Base-by-base conservation (phyloP, 2,797 vertebrate species). In the Malacoctenus gilli region DNA sequence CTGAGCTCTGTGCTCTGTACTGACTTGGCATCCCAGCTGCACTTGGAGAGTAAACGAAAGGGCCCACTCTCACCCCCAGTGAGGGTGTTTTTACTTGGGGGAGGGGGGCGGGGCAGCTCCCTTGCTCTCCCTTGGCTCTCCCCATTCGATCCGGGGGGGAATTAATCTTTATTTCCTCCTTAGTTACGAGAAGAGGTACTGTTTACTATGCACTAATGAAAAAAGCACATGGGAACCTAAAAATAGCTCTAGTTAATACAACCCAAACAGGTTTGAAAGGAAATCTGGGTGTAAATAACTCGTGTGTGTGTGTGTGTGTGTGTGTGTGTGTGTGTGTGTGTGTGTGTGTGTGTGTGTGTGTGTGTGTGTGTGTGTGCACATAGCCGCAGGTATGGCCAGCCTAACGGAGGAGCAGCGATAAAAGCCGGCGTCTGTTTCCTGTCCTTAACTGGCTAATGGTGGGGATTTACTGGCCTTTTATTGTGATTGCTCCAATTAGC, bases 401-500 rank as follows among this genome's bases (percentile, higher is more conserved):
- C 52, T 58, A 19, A 43, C 44, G 25, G 65, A 59, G 57, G 65
- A 65, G 57, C 72, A 72, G 67, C 61, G 71, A 75, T 86, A 80
- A 84, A 87, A 85, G 69, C 44, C 70, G 52, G 79, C 55, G 68
- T 85, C 79, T 72, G 75, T 85, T 91, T 92, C 88, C 88, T 87
- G 85, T 80, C 75, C 83, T 82, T 82, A 78, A 77, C 61, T 22
- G 63, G 77, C 69, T 89, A 85, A 87, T 86, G 66, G 77, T 58
- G 59, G 79, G 78, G 80, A 86, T 87, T 89, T 85, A 88, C 68
- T 77, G 81, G 57, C 68, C 73, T 84, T 87, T 89, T 88, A 89
- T 85, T 85, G 81, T 85, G 82, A 89, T 85, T 82, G 80, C 75
- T 49, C 66, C 81, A 85, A 79, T 86, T 82, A 81, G 75, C 60